phyloP scores from a whole-genome alignment of 2,797 vertebrate species.

The Atherinosoma microstoma region DNA sequence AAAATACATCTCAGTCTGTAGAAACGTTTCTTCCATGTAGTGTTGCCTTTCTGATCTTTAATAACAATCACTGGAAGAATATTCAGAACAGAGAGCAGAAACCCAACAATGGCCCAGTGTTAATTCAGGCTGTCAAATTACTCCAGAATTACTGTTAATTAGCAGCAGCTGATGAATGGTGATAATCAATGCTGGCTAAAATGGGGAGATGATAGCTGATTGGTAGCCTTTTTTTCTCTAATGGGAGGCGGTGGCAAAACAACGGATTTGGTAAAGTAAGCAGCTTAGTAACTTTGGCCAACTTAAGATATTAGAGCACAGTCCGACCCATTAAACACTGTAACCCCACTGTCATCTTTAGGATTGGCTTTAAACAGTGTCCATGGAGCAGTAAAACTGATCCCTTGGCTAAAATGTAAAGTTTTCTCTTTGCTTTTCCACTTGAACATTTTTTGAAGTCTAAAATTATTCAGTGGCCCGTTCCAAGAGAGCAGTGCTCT shows the following conservation, averaged over 20 bases:
- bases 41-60: background rate
- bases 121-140: conserved; percentile 1
- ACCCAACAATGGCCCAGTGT: background rate
- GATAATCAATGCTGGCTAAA: background rate
- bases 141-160: conserved; percentile 6
- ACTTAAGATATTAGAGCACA: background rate
- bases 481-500: too few relatives aligned
- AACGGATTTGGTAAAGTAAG: background rate
- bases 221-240: background rate
- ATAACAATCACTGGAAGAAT: background rate
- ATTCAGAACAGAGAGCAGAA: background rate
- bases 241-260: conserved; percentile 2
- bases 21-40: background rate
- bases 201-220: fast-evolving
- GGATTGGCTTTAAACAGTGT: background rate
- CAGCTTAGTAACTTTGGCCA: background rate
- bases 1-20: background rate
- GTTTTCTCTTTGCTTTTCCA: too few relatives aligned
- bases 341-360: background rate
- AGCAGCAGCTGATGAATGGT: background rate
- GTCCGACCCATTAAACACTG: background rate
- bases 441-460: background rate
- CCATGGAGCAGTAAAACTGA: background rate
- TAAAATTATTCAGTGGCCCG: too few relatives aligned
- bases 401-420: background rate